Base-by-base conservation (phyloP, 2,113 vertebrate species). In the Periophthalmodon schlosseri region DNA sequence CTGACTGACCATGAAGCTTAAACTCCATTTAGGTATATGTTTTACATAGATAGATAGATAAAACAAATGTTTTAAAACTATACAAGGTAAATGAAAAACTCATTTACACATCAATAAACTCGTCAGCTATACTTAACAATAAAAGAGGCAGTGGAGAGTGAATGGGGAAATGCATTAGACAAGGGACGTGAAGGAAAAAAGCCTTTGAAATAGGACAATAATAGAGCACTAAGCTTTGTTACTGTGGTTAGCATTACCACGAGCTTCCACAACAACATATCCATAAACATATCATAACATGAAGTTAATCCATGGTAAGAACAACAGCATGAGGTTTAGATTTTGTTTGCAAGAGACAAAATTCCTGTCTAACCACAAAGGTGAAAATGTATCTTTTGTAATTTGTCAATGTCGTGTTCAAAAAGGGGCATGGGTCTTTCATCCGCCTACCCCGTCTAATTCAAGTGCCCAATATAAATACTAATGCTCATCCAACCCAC, bases 1-100 rank as follows among this genome's bases (percentile, higher is more conserved):
- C 81, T 56, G 84, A 80, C 76, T 68, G 66, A 28, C 28, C 28
- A 3, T 28, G 28, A 28, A 66, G 68, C 36, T 44, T 10, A 44
- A 44, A 7, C 39, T 44, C 10, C 39, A 10, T 21, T 13, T 4
- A n/a, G 21, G 56, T 23, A 21, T 23, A 57, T 13, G 20, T 4
- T 52, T 52, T 16, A 52, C 50, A 52, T 52, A 52, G 4, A 16
- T 20, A 20, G 0, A 52, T 52, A 52, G 4, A 16, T 20, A 20
- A 0, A 6, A 16, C 16, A 50, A 18, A 50, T 16, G 16, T 52
- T 52, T 52, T 18, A 4, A 18, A 52, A 52, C 1, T 52, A 6
- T 5, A 52, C 50, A 52, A 54, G 6, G 20, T 5, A 15, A n/a
- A 49, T 16, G 12, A 3, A 4, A 54, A 16, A 54, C 20, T 10